Evolutionary conservation across 2,888 invertebrate genomes (phyloP).

Genomic region (Tetropium fuscum): DNA sequence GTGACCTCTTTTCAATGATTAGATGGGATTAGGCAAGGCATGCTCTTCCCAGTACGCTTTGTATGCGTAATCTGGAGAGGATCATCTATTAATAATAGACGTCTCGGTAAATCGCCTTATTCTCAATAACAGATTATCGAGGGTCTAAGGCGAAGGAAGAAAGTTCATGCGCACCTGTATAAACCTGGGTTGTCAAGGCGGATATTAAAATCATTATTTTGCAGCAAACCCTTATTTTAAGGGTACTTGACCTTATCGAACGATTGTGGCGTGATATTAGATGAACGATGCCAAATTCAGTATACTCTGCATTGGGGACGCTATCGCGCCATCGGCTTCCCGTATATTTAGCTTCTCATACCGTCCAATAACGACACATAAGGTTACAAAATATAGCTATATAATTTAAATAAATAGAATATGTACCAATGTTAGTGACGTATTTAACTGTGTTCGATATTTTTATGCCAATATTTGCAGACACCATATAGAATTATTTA

Average conservation of each 20-base stretch:
- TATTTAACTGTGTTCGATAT: too few relatives aligned
- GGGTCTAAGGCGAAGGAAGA: constrained; percentile 7
- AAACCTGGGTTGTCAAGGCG: constrained; percentile 12
- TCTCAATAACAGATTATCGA: constrained; percentile 21
- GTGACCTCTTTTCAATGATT: not conserved
- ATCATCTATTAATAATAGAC: constrained; percentile 17
- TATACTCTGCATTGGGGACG: not conserved
- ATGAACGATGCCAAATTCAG: not conserved
- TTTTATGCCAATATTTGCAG: too few relatives aligned
- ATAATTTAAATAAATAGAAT: too few relatives aligned
- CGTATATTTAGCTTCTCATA: too few relatives aligned
- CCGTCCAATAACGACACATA: too few relatives aligned
- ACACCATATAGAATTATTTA: too few relatives aligned
- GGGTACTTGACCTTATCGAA: constrained; percentile 9
- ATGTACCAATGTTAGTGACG: too few relatives aligned
- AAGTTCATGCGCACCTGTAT: not conserved
- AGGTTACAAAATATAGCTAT: too few relatives aligned
- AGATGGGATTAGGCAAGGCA: not conserved
- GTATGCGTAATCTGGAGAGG: constrained; percentile 10
- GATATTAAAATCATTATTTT: constrained; percentile 23
- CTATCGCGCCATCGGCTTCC: too few relatives aligned
- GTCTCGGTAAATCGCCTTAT: constrained; percentile 14
- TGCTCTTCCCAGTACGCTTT: constrained; percentile 5
- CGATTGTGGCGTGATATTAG: constrained; percentile 6
- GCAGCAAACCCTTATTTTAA: constrained; percentile 10